These are phyloP conservation scores for Gnathonemus longibarbis DNA, from an alignment of 2,113 vertebrate species.

Conservation along the genomic window DNA sequence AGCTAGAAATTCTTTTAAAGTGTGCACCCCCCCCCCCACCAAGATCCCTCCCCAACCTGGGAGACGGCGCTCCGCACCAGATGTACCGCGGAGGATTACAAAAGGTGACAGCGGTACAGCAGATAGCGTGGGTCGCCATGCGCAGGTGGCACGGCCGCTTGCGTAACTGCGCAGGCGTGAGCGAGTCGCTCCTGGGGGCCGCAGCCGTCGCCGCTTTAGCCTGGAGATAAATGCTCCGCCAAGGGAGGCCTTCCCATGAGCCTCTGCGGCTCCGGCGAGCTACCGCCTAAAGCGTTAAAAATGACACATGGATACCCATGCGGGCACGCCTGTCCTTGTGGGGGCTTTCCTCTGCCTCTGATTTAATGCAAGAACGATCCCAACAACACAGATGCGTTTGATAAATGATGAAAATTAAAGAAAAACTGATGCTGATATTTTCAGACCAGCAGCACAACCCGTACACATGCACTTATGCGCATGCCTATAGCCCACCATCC, in stretches of 20 bases:
- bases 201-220: slow-evolving; percentile 63
- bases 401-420: neutral
- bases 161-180: slow-evolving; percentile 36
- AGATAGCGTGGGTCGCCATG: neutral
- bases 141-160: slow-evolving; percentile 22
- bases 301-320: neutral
- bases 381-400: neutral
- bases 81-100: neutral
- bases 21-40: neutral
- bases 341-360: neutral
- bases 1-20: too few relatives aligned
- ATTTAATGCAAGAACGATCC: neutral
- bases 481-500: slow-evolving; percentile 22
- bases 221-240: slow-evolving; percentile 60
- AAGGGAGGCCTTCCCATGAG: slow-evolving; percentile 38
- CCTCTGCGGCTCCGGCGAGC: slow-evolving; percentile 42
- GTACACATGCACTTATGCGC: neutral
- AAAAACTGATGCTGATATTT: neutral
- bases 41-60: neutral
- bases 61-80: neutral
- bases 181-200: slow-evolving; percentile 47
- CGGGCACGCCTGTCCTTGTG: neutral
- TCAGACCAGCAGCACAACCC: neutral
- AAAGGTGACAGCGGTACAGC: neutral
- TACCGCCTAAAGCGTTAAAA: neutral